These are phyloP conservation scores for Chamaedrilus cognettii DNA, from an alignment of 2,888 invertebrate genomes.

Conservation along the genomic window DNA sequence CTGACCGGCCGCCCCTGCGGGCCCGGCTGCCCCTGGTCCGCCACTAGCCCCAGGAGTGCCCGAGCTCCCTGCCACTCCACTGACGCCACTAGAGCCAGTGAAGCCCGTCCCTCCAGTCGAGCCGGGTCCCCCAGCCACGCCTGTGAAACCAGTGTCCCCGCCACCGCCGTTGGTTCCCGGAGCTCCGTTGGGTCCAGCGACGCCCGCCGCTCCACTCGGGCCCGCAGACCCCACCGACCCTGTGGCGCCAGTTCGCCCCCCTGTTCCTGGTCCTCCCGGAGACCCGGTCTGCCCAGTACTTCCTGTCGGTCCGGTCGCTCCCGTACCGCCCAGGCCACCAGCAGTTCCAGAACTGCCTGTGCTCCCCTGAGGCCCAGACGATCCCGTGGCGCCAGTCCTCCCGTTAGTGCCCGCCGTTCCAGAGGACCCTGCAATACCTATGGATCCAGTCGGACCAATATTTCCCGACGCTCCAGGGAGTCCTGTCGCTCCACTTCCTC, in stretches of 20 bases:
- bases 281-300: constrained; percentile 10
- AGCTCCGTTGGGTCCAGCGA: constrained; percentile 5
- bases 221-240: constrained; percentile 6
- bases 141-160: constrained; percentile 8
- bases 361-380: constrained; percentile 13
- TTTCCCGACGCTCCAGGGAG: not conserved
- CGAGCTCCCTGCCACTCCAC: not conserved
- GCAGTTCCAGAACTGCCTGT: constrained; percentile 18
- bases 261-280: constrained; percentile 2
- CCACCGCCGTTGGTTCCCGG: constrained; percentile 7
- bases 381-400: constrained; percentile 20
- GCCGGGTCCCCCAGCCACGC: constrained; percentile 4
- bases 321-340: constrained; percentile 15
- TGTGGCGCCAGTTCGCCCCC: not conserved
- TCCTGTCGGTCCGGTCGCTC: constrained; percentile 14
- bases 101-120: constrained; percentile 21
- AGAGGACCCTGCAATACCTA: constrained; percentile 20
- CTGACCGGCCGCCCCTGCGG: constrained; percentile 46
- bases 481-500: not conserved
- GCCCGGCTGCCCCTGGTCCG: constrained; percentile 61
- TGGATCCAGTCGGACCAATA: not conserved
- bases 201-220: constrained; percentile 1
- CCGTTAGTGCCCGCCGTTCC: constrained; percentile 12
- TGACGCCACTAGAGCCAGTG: too few relatives aligned
- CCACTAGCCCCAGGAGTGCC: constrained; percentile 22